phyloP scores from a whole-genome alignment of 2,113 vertebrate species.

The Epinephelus cyanopodus region DNA sequence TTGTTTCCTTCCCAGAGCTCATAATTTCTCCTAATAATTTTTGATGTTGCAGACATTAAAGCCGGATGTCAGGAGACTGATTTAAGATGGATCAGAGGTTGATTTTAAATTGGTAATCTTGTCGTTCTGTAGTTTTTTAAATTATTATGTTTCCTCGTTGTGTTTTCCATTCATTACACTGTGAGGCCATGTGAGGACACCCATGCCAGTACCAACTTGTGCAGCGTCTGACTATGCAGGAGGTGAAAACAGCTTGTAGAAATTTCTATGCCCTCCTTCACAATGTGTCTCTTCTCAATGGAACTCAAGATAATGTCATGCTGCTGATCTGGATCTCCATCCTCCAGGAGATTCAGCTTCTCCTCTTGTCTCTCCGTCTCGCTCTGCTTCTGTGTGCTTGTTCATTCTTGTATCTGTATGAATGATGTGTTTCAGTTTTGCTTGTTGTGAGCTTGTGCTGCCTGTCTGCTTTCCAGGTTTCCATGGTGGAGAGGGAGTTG shows the following conservation, averaged over 20 bases:
- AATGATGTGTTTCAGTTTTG: neutral
- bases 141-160: neutral
- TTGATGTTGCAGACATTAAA: neutral
- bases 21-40: neutral
- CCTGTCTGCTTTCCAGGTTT: neutral
- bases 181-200: neutral
- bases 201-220: neutral
- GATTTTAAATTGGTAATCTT: neutral
- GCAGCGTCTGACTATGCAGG: neutral
- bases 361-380: neutral
- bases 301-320: constrained; percentile 7
- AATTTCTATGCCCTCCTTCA: neutral
- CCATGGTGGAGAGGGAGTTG: neutral
- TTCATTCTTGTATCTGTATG: neutral
- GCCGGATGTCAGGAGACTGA: neutral
- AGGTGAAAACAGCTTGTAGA: constrained; percentile 3
- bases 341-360: neutral
- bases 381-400: neutral
- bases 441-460: neutral
- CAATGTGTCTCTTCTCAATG: constrained; percentile 11
- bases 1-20: no score
- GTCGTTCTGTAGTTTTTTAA: neutral
- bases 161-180: neutral
- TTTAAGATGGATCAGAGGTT: neutral
- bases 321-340: neutral